A percentile compares a stretch with the other conserved stretches of the same genome.
Conservation (phyloP, 1,140 invertebrate genomes). For the Hylyphantes graminicola region DNA sequence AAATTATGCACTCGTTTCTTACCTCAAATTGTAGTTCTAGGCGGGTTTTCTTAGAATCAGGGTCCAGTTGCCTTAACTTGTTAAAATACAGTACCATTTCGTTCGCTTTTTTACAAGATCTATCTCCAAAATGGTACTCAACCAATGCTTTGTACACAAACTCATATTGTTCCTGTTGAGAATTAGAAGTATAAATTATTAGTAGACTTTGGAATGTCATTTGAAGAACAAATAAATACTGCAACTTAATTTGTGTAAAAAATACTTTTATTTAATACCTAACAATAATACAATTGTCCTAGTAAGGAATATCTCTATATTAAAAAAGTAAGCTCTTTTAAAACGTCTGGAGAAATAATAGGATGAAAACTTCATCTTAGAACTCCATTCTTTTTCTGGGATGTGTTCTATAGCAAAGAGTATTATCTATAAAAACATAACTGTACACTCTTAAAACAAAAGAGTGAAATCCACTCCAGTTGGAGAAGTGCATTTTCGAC, state of each 20-base stretch:
- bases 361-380: too few species aligned
- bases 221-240: neutral
- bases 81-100: constrained; percentile 56
- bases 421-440: too few species aligned
- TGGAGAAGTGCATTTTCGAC: too few species aligned
- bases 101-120: constrained; percentile 18
- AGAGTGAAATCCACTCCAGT: too few species aligned
- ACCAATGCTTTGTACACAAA: constrained; percentile 57
- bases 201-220: neutral
- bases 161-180: constrained; percentile 52
- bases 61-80: constrained; percentile 37
- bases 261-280: too few species aligned
- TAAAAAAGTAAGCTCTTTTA: too few species aligned
- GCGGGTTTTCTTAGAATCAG: constrained; percentile 41
- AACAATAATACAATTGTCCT: too few species aligned
- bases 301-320: too few species aligned
- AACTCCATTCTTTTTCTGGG: too few species aligned
- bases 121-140: constrained; percentile 58
- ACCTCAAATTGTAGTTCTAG: constrained; percentile 56
- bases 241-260: neutral
- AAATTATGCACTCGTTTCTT: neutral
- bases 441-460: too few species aligned
- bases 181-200: neutral
- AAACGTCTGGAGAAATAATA: too few species aligned
- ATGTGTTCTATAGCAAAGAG: too few species aligned